phyloP scores from a whole-genome alignment of 2,797 vertebrate genomes.

The Aeoliscus strigatus region DNA sequence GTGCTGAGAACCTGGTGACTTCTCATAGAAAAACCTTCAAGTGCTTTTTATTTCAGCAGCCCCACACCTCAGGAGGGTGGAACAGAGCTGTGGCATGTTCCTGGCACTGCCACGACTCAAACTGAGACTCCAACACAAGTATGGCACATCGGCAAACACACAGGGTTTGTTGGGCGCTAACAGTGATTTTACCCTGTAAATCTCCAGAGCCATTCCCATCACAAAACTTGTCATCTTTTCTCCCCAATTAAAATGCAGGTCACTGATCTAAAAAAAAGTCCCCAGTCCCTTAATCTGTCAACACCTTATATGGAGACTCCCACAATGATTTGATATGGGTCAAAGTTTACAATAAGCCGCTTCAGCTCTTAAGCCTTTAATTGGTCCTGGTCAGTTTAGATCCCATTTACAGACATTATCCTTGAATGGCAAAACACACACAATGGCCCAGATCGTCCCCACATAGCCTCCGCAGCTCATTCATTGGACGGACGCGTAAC shows the following conservation, averaged over 20 bases:
- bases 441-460: slow-evolving; percentile 53
- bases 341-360: slow-evolving; percentile 42
- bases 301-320: slow-evolving; percentile 3
- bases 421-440: slow-evolving; percentile 60
- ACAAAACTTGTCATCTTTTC: too few species aligned
- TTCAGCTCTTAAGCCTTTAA: slow-evolving; percentile 59
- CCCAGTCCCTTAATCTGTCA: slow-evolving; percentile 4
- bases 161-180: too few species aligned
- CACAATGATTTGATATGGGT: slow-evolving; percentile 44
- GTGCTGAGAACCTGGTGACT: slow-evolving; percentile 43
- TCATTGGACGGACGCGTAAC: slow-evolving; percentile 43
- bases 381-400: slow-evolving; percentile 61
- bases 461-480: slow-evolving; percentile 39
- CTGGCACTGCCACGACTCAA: slow-evolving; percentile 30
- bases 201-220: too few species aligned
- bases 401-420: slow-evolving; percentile 62
- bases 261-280: not conserved
- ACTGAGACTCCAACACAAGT: too few species aligned
- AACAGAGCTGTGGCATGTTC: slow-evolving; percentile 34
- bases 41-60: slow-evolving; percentile 53
- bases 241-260: too few species aligned
- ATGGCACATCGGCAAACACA: too few species aligned
- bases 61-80: slow-evolving; percentile 30
- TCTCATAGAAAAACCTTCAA: slow-evolving; percentile 51
- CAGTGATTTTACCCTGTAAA: too few species aligned